Percentiles rank a stretch among this genome's conserved stretches.
Conservation (phyloP, 2,888 invertebrate genomes). For the Malthinus flaveolus region DNA sequence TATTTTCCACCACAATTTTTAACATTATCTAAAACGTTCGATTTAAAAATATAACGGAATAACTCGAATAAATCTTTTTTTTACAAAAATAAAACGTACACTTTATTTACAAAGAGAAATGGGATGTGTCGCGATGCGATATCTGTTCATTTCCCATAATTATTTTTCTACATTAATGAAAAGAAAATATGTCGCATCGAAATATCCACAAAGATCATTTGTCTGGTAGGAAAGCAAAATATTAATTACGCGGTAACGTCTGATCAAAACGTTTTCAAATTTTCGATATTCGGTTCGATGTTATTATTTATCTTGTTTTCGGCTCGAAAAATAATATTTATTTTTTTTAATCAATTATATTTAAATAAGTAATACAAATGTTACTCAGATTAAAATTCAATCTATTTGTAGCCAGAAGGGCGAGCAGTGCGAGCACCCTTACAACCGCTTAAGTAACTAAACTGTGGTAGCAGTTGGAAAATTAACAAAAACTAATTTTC, state of each 20-base stretch:
- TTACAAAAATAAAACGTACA: neutral
- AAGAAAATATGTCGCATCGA: constrained; percentile 39
- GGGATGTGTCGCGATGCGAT: neutral
- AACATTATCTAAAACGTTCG: constrained; percentile 1
- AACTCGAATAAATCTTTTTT: neutral
- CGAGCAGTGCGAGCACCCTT: no score
- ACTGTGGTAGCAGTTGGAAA: no score
- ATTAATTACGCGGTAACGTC: constrained; percentile 40
- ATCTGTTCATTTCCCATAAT: constrained; percentile 16
- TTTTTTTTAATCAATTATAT: neutral
- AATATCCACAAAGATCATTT: constrained; percentile 30
- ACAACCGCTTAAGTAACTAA: no score
- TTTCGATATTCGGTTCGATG: neutral
- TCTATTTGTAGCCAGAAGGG: no score
- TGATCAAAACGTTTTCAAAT: constrained; percentile 39
- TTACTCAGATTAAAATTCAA: no score
- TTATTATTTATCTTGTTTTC: neutral
- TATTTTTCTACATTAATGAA: constrained; percentile 34
- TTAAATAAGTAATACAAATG: no score
- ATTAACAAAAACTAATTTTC: no score
- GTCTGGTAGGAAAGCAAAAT: constrained; percentile 39
- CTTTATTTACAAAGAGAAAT: neutral
- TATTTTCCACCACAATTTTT: constrained; percentile 27
- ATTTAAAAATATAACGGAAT: neutral
- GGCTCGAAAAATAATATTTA: neutral